Base-by-base conservation (phyloP, 2,797 vertebrate genomes). In the Cryptoprocta ferox region DNA sequence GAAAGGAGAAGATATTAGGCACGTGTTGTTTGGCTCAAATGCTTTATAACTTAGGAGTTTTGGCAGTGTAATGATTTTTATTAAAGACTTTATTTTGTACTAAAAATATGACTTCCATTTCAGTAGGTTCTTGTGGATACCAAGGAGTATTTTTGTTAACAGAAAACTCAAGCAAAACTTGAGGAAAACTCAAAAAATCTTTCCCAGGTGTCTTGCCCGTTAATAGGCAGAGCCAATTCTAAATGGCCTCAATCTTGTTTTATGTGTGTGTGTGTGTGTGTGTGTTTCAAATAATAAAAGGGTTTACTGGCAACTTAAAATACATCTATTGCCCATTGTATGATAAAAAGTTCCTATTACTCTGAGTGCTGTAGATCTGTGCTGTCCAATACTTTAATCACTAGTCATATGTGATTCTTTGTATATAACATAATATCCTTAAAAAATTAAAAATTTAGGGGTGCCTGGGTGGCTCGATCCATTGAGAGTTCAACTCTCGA, bases 51-150 rank as follows among this genome's bases (percentile, higher is more conserved):
- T 61, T 83, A 87, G 16, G 70, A 91, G 26, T 92, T 96, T 93
- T 93, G 83, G 85, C 73, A 90, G 71, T 95, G 95, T 95, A 97
- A 96, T 92, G n/a, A 92, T 92, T 96, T 96, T 94, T 94, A 96
- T 97, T 94, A 97, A 97, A 95, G 86, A 84, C 35, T 93, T 94
- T 84, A 92, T 96, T 96, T 97, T 94, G 6, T 91, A 93, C 66
- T 92, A 92, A 91, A 96, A 95, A 83, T 92, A 96, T 95, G 50
- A 90, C 85, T 96, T 95, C 81, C 65, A 95, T 95, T 96, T 97
- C 53, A 89, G 1, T 86, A 35, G 35, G 9, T 95, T 96, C 18
- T 88, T 91, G 15, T 94, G 56, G 50, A 89, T 73, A 90, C 61
- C 16, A 85, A 95, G 26, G 11, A 59, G 78, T 94, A 92, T 75